A percentile compares a stretch with the other conserved stretches of the same genome.
Conservation (phyloP, 2,113 vertebrate species). For the Heterocephalus glaber region DNA sequence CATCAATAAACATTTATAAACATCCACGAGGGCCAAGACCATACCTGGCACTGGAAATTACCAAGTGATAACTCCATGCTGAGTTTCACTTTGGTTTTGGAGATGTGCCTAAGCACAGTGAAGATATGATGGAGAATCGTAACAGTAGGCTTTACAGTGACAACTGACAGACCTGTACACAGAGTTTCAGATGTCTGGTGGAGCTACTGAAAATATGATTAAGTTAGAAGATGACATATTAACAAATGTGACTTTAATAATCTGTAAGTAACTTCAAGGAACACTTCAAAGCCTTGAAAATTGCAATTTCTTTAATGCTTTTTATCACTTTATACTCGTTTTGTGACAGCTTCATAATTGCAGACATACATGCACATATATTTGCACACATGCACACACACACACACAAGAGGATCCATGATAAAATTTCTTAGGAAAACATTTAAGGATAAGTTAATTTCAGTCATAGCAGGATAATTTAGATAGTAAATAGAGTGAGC, state of each 20-base stretch:
- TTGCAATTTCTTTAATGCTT: background rate
- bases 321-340: background rate
- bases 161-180: background rate
- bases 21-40: background rate
- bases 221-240: background rate
- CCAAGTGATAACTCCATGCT: background rate
- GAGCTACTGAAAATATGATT: background rate
- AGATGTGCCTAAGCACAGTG: background rate
- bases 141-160: background rate
- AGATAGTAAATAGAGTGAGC: background rate
- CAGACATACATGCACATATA: accelerated
- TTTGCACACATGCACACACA: background rate
- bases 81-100: background rate
- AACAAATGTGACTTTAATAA: background rate
- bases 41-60: background rate
- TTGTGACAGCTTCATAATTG: background rate
- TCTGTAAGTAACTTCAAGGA: background rate
- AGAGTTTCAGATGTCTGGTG: background rate
- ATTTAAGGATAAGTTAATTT: slow-evolving; percentile 24
- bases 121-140: background rate
- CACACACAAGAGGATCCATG: background rate
- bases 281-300: background rate
- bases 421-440: slow-evolving; percentile 14
- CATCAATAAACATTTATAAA: slow-evolving; percentile 45
- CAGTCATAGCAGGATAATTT: background rate